phyloP scores from a whole-genome alignment of 2,888 invertebrate genomes.

The Archaeoteleia sp. region DNA sequence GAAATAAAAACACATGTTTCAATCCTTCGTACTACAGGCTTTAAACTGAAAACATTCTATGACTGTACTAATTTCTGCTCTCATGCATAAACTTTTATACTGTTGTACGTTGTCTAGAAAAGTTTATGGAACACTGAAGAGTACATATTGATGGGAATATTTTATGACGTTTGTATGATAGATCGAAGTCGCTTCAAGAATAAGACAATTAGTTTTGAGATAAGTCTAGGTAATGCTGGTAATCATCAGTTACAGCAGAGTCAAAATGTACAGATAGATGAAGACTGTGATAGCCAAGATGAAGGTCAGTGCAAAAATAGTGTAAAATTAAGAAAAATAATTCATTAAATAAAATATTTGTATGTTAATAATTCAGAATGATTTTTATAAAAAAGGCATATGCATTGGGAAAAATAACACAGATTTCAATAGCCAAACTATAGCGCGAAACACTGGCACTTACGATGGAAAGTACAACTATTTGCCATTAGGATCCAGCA shows the following conservation, averaged over 20 bases:
- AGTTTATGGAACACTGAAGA: slow-evolving; percentile 79
- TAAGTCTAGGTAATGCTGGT: slow-evolving; percentile 81
- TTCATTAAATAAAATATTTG: no score
- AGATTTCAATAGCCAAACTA: slow-evolving; percentile 70
- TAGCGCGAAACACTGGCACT: slow-evolving; percentile 73
- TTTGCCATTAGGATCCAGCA: slow-evolving; percentile 76
- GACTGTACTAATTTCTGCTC: slow-evolving; percentile 1
- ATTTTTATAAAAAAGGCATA: slow-evolving; percentile 15
- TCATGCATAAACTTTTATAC: background rate
- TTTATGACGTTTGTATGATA: slow-evolving; percentile 83
- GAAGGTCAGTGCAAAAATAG: slow-evolving; percentile 23
- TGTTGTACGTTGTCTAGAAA: slow-evolving; percentile 73
- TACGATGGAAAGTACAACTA: slow-evolving; percentile 75
- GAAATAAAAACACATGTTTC: slow-evolving; percentile 7
- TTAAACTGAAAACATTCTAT: slow-evolving; percentile 7
- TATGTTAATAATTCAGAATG: background rate
- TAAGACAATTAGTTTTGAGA: slow-evolving; percentile 79
- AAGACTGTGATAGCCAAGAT: slow-evolving; percentile 22
- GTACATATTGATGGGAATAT: slow-evolving; percentile 79
- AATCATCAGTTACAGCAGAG: slow-evolving; percentile 69
- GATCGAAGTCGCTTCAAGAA: slow-evolving; percentile 77
- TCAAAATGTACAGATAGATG: slow-evolving; percentile 24
- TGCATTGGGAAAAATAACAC: slow-evolving; percentile 18
- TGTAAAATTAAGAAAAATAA: no score
- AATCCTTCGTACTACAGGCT: background rate